Base-by-base conservation (phyloP, 2,113 vertebrate species). In the Lathamus discolor region DNA sequence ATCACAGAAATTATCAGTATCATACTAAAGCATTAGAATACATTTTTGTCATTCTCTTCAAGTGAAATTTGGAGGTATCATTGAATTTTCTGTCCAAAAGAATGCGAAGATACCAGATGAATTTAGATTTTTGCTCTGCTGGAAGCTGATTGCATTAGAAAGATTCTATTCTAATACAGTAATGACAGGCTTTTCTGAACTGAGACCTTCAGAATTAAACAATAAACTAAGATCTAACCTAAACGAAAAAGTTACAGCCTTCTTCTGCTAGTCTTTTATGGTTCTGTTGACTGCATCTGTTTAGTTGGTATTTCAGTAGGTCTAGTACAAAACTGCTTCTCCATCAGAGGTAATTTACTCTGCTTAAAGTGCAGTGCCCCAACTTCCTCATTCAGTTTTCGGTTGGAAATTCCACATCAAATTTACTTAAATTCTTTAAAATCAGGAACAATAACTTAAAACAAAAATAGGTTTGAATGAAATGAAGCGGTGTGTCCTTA, bases 401-500 rank as follows among this genome's bases (percentile, higher is more conserved):
- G 73, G 4, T 33, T 4, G 7, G 75, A 83, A 85, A 61, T 12
- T 80, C 37, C 17, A 16, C 16, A 55, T 59, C 37, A 72, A 75
- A 73, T 55, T 48, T 73, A 18, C 41, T 49, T 4, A 25, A 35
- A 6, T 73, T 62, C 24, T 90, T 82, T 44, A 41, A 73, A 76
- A 77, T 55, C 6, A 74, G 33, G 8, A 73, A 61, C 20, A 76
- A 7, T 80, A 64, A 27, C 11, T 61, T 85, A 61, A 79, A 77
- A 70, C 12, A 61, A 86, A 68, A 80, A 44, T 7, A 61, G 49
- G 2, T 37, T 48, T 55, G 49, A 48, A 76, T 66, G 10, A 78
- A 79, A 44, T 0, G 1, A 35, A 22, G 43, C 1, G 0, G 1
- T 68, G 19, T 85, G 20, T 54, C 17, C 13, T 87, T 0, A 0